Base-by-base conservation (phyloP, 2,888 invertebrate species). In the Tineola bisselliella region DNA sequence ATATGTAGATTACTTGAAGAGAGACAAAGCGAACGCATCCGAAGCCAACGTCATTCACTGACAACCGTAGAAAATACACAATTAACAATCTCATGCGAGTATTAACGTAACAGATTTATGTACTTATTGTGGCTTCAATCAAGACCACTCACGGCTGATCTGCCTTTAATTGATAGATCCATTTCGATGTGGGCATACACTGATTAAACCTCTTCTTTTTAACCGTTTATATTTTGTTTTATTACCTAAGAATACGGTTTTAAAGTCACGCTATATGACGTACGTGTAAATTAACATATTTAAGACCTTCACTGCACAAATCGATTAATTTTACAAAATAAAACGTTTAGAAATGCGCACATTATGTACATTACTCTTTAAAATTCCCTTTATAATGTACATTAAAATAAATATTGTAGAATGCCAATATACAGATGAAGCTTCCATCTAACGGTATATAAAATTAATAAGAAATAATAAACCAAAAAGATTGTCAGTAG, bases 51-150 rank as follows among this genome's bases (percentile, higher is more conserved):
- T 33, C 48, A 44, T 30, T 64, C 62, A 33, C 67, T 69, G 79
- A 80, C 80, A 79, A 77, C 77, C 74, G 78, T 73, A 80, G 81
- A 79, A 76, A 78, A 79, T 71, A 71, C 75, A 82, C 81, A 82
- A 83, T 83, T 81, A 83, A 81, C 81, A 74, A 70, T 63, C 72
- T 68, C 70, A 75, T 71, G 72, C 75, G 80, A 77, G 58, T 58
- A 81, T 77, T 75, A 73, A 71, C 75, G 79, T 83, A 84, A 84
- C 84, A 81, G 84, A 84, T 84, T 82, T 81, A 81, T 80, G 78
- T 79, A 81, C 80, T 79, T 84, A 84, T 84, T 84, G 84, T 84
- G 76, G 77, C 77, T 84, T 86, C 84, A 84, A 84, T 84, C 84
- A 84, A 75, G 75, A 70, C 73, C 70, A 71, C 73, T 74, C 70